phyloP scores from a whole-genome alignment of 1,140 invertebrate genomes.

The Acromyrmex echinatior region DNA sequence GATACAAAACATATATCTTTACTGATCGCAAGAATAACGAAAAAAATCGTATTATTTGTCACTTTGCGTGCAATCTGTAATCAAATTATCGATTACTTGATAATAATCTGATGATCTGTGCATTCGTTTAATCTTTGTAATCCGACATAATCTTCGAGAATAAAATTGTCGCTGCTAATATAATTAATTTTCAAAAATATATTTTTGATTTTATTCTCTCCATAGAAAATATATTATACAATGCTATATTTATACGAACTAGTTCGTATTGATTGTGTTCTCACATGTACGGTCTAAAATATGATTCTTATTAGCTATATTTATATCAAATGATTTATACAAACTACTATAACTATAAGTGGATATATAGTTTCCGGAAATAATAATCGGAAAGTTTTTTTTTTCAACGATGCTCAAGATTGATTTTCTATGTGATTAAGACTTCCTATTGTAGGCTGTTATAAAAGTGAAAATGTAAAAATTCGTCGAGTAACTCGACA shows the following conservation, averaged over 20 bases:
- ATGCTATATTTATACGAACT: not conserved
- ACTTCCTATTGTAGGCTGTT: conserved; percentile 1
- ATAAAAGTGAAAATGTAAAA: conserved; percentile 40
- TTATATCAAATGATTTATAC: not conserved
- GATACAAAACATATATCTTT: not conserved
- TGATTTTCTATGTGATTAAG: conserved; percentile 20
- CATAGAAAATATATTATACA: not conserved
- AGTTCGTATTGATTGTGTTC: too few species aligned
- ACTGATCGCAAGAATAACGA: not conserved
- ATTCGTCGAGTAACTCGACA: not conserved
- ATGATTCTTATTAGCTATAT: too few species aligned
- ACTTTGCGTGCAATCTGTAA: not conserved
- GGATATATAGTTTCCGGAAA: too few species aligned
- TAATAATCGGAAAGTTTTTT: not conserved
- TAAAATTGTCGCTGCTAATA: not conserved
- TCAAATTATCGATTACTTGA: conserved; percentile 9
- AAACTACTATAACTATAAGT: too few species aligned
- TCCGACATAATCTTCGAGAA: not conserved
- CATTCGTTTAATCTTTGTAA: not conserved
- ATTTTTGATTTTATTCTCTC: not conserved
- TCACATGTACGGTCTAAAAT: too few species aligned
- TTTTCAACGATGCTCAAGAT: not conserved
- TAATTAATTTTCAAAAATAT: not conserved
- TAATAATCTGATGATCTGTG: conserved; percentile 9
- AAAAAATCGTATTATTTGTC: conserved; percentile 13